A percentile compares a stretch with the other conserved stretches of the same genome.
Conservation (phyloP, 2,888 invertebrate species). For the Melanophora roralis region DNA sequence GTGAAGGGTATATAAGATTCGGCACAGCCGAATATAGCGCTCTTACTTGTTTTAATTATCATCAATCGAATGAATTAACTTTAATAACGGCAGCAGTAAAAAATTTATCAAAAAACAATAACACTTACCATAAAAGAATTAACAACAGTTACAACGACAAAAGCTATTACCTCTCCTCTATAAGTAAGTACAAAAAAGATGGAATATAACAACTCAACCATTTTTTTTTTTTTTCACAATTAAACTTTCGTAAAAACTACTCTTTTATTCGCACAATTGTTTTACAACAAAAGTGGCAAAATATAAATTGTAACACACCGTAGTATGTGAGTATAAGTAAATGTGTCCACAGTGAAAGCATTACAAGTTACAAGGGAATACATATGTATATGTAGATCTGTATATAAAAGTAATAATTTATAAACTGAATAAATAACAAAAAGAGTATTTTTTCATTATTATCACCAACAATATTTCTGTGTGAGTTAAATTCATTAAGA, state of each 20-base stretch:
- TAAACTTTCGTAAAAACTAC: background rate
- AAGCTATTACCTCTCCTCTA: background rate
- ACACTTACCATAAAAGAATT: background rate
- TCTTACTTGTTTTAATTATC: constrained; percentile 1
- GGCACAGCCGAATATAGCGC: background rate
- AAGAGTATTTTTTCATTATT: no score
- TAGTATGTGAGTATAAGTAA: no score
- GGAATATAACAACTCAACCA: no score
- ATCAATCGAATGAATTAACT: constrained; percentile 6
- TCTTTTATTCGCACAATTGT: background rate
- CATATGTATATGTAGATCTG: background rate
- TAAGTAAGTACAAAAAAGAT: no score
- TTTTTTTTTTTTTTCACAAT: background rate
- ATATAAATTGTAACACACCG: no score
- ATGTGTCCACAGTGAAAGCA: no score
- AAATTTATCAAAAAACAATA: background rate
- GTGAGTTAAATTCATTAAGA: no score
- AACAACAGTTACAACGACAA: background rate
- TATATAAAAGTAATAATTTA: background rate
- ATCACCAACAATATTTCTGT: no score
- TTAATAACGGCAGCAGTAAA: background rate
- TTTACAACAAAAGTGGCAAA: constrained; percentile 31
- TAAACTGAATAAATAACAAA: background rate
- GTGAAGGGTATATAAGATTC: no score
- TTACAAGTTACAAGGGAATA: background rate